Percentiles rank a stretch among this genome's conserved stretches.
Conservation (phyloP, 23 tunicate species). For the Botrylloides violaceus region DNA sequence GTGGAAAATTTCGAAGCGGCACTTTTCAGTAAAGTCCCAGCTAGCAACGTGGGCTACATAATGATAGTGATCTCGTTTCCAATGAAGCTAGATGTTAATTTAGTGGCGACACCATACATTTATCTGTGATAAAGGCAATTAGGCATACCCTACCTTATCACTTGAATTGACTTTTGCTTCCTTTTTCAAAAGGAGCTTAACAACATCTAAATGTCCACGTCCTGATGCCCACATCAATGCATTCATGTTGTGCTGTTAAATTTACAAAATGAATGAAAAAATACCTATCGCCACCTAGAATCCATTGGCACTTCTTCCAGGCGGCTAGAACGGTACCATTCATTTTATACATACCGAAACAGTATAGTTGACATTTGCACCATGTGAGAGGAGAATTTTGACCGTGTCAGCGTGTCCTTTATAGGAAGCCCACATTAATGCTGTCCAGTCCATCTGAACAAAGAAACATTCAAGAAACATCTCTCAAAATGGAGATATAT, state of each 20-base stretch:
- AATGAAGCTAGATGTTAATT: too few species aligned
- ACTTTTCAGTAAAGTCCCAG: too few species aligned
- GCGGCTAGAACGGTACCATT: too few species aligned
- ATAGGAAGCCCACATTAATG: conserved; percentile 94
- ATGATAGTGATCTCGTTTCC: too few species aligned
- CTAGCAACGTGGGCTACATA: too few species aligned
- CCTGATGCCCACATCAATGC: conserved; percentile 96
- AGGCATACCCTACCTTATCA: conserved; percentile 57
- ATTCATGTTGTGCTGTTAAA: conserved; percentile 76
- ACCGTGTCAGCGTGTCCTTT: conserved; percentile 77
- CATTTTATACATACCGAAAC: conserved; percentile 33
- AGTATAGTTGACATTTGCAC: conserved; percentile 56
- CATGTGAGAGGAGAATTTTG: conserved; percentile 28
- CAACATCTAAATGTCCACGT: conserved; percentile 52
- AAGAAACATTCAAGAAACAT: background rate
- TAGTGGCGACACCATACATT: too few species aligned
- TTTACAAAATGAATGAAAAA: too few species aligned
- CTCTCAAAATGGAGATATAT: background rate
- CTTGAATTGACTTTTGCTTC: conserved; percentile 81
- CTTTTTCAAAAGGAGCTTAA: conserved; percentile 33
- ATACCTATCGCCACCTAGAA: too few species aligned
- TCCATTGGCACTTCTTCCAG: too few species aligned
- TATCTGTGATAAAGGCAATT: too few species aligned
- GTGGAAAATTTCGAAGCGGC: too few species aligned
- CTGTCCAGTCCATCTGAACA: conserved; percentile 77